Evolutionary conservation across 2,797 vertebrate genomes (phyloP).

Genomic region (Centroberyx gerrardi): DNA sequence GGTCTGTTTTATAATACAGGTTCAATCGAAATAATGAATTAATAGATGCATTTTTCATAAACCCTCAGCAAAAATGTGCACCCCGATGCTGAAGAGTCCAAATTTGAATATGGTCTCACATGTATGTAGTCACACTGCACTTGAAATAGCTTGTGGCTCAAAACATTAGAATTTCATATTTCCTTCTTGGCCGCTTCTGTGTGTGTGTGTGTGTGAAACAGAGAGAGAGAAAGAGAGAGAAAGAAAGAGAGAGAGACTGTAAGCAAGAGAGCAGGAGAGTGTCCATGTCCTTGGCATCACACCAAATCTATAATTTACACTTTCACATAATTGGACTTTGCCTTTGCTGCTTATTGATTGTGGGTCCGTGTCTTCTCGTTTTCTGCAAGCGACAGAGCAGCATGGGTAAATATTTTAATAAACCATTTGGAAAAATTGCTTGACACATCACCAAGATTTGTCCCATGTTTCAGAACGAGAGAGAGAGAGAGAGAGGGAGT

Average conservation of each 20-base stretch:
- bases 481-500: not conserved
- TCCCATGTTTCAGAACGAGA: constrained; percentile 27
- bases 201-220: constrained; percentile 51
- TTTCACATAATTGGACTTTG: constrained; percentile 84
- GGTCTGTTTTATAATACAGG: constrained; percentile 80
- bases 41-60: constrained; percentile 86
- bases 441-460: constrained; percentile 38
- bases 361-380: constrained; percentile 70
- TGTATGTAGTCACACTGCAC: constrained; percentile 76
- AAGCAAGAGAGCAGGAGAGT: constrained; percentile 67
- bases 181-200: constrained; percentile 69
- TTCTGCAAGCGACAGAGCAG: constrained; percentile 78
- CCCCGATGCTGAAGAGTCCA: constrained; percentile 76
- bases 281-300: constrained; percentile 78
- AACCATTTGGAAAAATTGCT: constrained; percentile 57
- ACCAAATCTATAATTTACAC: constrained; percentile 84
- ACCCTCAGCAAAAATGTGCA: constrained; percentile 75
- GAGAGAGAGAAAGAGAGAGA: constrained; percentile 31
- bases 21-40: constrained; percentile 86
- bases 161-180: constrained; percentile 88
- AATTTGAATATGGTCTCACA: constrained; percentile 85
- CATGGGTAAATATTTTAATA: constrained; percentile 78
- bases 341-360: constrained; percentile 82
- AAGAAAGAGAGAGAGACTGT: constrained; percentile 50
- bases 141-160: constrained; percentile 86